Evolutionary conservation across 2,888 invertebrate genomes (phyloP), one percentile per base, ranked within the genome.

Genomic region (Polia nebulosa): DNA sequence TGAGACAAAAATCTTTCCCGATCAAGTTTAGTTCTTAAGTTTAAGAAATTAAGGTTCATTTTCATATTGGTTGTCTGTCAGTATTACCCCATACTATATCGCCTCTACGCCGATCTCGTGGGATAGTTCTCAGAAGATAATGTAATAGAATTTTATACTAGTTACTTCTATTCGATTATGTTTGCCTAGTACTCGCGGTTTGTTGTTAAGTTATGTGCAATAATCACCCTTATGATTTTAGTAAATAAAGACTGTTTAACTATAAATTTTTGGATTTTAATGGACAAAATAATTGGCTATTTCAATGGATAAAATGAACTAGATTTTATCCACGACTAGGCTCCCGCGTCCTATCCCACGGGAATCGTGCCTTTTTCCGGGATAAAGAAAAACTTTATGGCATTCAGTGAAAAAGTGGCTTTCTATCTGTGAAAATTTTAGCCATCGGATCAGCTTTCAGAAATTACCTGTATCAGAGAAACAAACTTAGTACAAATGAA

Each of bases 51-150:
- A 82, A 71, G 65, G 76, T 76, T 55, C 57, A 69, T 72, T 84
- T 80, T 80, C 27, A 51, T 36, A 9, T 51, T 61, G 22, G 55
- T 66, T 25, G 8, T 27, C 20, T 62, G 15, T 20, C 17, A 27
- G 41, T 63, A 81, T 80, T 80, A 76, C 85, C 57, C 75, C 82
- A 82, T 80, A 85, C 87, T 86, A 84, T 86, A 84, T 86, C 77
- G 78, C 78, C 73, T 80, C 80, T 82, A 78, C 84, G 87, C 84
- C 83, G 87, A 89, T 92, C 91, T 93, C 94, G 94, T 94, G 94
- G 90, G 94, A 94, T 88, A 87, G 89, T 94, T 94, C 94, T 88
- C 94, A 93, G 87, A 88, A 87, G 80, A 73, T 80, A 85, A 85
- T 84, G 83, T 84, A 73, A 78, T 81, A 80, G 79, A 80, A 76